Evolutionary conservation across 2,888 invertebrate genomes (phyloP).

Genomic region (Pardosa pseudoannulata): DNA sequence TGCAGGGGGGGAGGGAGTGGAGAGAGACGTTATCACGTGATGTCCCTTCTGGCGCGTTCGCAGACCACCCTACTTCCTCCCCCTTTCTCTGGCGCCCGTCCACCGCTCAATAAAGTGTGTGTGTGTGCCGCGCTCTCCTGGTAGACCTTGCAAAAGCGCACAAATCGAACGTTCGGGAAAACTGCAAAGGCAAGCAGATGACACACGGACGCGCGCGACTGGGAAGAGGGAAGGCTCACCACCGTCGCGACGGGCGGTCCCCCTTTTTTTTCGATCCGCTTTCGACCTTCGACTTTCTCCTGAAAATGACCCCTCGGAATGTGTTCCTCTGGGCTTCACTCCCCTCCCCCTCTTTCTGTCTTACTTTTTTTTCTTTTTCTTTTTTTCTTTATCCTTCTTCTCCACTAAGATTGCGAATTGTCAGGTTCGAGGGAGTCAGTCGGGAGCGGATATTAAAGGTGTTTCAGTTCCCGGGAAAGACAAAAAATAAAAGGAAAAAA

Average conservation of each 20-base stretch:
- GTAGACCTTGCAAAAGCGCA: conserved; percentile 39
- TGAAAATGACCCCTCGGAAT: conserved; percentile 14
- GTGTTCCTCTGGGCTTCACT: neutral
- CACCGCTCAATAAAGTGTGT: conserved; percentile 62
- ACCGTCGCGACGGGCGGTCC: conserved; percentile 9
- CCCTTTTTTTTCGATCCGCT: conserved; percentile 7
- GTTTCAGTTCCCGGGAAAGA: no score
- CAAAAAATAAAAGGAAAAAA: neutral
- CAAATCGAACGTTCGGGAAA: conserved; percentile 63
- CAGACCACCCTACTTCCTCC: conserved; percentile 39
- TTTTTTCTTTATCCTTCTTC: neutral
- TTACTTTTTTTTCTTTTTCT: neutral
- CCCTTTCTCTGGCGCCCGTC: conserved; percentile 56
- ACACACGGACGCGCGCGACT: neutral
- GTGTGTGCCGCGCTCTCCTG: conserved; percentile 6
- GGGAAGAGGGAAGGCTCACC: neutral
- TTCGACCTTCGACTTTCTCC: conserved; percentile 19
- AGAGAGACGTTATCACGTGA: conserved; percentile 71
- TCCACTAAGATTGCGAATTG: neutral
- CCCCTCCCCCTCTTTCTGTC: neutral
- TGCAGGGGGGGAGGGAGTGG: neutral
- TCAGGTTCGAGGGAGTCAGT: neutral
- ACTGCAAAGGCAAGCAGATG: conserved; percentile 31
- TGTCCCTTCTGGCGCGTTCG: conserved; percentile 72
- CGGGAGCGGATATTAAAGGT: conserved; percentile 7